A percentile compares a stretch with the other conserved stretches of the same genome.
Evolutionary conservation across 2,797 vertebrate species (phyloP).

Genomic region (Myioborus melanocephalus): DNA sequence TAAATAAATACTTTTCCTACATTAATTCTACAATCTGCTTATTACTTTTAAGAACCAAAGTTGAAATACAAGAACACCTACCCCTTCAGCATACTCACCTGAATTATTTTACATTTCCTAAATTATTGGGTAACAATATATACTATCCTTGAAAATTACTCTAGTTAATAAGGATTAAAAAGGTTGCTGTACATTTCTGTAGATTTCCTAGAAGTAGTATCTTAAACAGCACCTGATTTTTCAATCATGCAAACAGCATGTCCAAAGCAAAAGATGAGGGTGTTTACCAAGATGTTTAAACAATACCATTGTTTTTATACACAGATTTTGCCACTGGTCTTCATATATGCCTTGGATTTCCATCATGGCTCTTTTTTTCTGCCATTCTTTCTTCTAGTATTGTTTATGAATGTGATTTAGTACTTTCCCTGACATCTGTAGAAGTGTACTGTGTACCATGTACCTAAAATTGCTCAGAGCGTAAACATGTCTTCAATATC

Average conservation of each 20-base stretch:
- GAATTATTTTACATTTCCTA: not conserved
- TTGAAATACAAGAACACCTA: not conserved
- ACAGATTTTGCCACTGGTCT: not conserved
- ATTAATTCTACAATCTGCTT: not conserved
- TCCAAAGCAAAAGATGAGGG: not conserved
- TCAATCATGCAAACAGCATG: not conserved
- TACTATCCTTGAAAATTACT: not conserved
- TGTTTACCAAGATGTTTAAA: not conserved
- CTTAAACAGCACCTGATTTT: not conserved
- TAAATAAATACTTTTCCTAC: not conserved
- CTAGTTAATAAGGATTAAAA: not conserved
- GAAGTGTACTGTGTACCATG: accelerated
- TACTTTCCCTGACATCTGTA: not conserved
- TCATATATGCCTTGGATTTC: not conserved
- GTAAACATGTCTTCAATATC: not conserved
- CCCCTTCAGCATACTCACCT: not conserved
- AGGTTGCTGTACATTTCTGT: not conserved
- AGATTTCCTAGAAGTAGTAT: not conserved
- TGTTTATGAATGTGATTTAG: not conserved
- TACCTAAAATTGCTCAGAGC: not conserved
- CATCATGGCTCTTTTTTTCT: not conserved
- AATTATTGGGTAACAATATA: not conserved
- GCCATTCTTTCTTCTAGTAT: not conserved
- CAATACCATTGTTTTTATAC: not conserved
- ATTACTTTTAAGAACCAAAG: not conserved